These are phyloP conservation scores for Argynnis bischoffii DNA, from an alignment of 2,888 invertebrate genomes.

Conservation along the genomic window DNA sequence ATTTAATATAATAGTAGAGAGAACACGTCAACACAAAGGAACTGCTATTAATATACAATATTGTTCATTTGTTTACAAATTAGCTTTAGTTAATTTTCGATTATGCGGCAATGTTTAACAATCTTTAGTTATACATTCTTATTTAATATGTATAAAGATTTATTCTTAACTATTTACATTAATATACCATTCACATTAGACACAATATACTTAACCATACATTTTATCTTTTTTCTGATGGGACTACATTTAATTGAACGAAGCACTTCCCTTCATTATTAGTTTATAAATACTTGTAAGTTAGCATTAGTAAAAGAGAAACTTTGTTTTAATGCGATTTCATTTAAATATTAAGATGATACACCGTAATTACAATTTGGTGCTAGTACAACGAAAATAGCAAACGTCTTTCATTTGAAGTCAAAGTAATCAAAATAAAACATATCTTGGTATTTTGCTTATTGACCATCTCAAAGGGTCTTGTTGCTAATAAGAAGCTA, in stretches of 20 bases:
- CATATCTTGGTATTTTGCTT: too few species aligned
- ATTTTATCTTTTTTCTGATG: not conserved
- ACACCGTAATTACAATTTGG: not conserved
- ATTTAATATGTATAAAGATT: too few species aligned
- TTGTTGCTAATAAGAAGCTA: constrained; percentile 15
- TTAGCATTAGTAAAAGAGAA: not conserved
- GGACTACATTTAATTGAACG: not conserved
- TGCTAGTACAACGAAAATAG: not conserved
- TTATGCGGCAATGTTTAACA: constrained; percentile 2
- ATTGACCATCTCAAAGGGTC: not conserved
- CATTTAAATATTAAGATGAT: not conserved
- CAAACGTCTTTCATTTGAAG: too few species aligned
- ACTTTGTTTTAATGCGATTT: not conserved
- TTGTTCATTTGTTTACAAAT: constrained; percentile 16
- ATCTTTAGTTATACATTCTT: too few species aligned
- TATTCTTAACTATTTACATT: too few species aligned
- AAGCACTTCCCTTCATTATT: not conserved
- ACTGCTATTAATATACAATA: constrained; percentile 12
- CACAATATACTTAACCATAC: too few species aligned
- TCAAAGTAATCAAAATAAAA: too few species aligned
- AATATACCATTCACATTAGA: too few species aligned
- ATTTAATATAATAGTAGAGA: constrained; percentile 14
- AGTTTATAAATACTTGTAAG: not conserved
- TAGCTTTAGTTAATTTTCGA: constrained; percentile 16
- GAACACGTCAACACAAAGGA: constrained; percentile 18